Percentiles rank a stretch among this genome's conserved stretches.
Evolutionary conservation across 2,888 invertebrate genomes (phyloP).

Genomic region (Acleris holmiana): DNA sequence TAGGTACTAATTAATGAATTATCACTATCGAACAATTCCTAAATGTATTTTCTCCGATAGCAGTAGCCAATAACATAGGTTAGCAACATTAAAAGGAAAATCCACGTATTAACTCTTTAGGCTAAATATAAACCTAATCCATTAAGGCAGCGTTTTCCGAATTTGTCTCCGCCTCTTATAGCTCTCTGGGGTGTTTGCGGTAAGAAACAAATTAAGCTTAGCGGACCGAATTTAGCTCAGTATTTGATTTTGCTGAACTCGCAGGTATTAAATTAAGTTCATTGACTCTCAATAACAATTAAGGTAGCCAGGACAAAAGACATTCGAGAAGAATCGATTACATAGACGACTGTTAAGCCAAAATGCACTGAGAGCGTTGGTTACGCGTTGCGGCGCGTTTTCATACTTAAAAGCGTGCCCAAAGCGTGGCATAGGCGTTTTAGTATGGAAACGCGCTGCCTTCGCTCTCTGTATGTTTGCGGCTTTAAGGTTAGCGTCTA

Average conservation of each 20-base stretch:
- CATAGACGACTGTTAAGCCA: slow-evolving; percentile 2
- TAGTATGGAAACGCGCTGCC: no score
- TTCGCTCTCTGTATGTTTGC: no score
- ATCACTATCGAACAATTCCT: no score
- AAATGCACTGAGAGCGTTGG: no score
- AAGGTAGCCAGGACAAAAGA: slow-evolving; percentile 21
- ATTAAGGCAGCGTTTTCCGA: slow-evolving; percentile 27
- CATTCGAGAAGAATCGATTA: slow-evolving; percentile 22
- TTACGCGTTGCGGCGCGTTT: no score
- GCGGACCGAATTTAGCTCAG: slow-evolving; percentile 30
- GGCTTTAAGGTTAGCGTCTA: slow-evolving; percentile 12
- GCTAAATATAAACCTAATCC: slow-evolving; percentile 28
- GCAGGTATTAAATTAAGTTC: slow-evolving; percentile 21
- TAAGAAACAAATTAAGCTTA: slow-evolving; percentile 28
- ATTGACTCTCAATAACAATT: slow-evolving; percentile 6
- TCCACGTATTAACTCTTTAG: slow-evolving; percentile 6
- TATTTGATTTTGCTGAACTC: slow-evolving; percentile 28
- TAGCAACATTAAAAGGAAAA: background rate
- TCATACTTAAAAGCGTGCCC: no score
- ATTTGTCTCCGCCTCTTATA: slow-evolving; percentile 25
- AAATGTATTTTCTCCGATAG: no score
- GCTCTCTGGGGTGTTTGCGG: slow-evolving; percentile 23
- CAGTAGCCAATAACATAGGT: no score
- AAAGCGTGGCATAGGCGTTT: no score
- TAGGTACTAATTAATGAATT: no score